phyloP scores from a whole-genome alignment of 2,888 invertebrate genomes.

The Tuberolachnus salignus region DNA sequence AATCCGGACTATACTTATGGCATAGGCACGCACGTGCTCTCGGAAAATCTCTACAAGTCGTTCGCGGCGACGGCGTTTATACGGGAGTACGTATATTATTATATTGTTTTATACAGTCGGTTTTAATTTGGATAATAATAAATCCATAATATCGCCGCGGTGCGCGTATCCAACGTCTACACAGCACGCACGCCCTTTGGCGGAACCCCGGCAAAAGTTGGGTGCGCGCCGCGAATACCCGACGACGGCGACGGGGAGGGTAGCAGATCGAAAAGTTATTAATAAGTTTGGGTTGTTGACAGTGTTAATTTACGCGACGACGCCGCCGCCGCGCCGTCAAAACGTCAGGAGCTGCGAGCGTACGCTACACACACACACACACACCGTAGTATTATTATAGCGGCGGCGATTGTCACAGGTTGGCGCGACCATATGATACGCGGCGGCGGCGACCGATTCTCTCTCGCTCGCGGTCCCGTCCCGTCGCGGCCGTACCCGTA shows the following conservation, averaged over 20 bases:
- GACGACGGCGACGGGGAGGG: neutral
- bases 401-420: constrained; percentile 51
- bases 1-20: too few species aligned
- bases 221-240: too few species aligned
- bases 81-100: too few species aligned
- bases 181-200: too few species aligned
- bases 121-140: too few species aligned
- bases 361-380: neutral
- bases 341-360: constrained; percentile 47
- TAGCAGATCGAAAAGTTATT: constrained; percentile 54
- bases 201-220: too few species aligned
- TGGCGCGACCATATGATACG: constrained; percentile 52
- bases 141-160: too few species aligned
- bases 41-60: too few species aligned
- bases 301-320: constrained; percentile 54
- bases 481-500: neutral
- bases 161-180: too few species aligned
- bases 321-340: constrained; percentile 38
- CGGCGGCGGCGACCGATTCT: constrained; percentile 46
- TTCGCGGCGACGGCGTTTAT: too few species aligned
- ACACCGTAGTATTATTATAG: neutral
- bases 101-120: too few species aligned
- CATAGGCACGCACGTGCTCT: too few species aligned
- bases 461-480: constrained; percentile 2
- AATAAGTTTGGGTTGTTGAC: constrained; percentile 56